Conservation (phyloP, 1,140 invertebrate species). For the Elymnias hypermnestra region DNA sequence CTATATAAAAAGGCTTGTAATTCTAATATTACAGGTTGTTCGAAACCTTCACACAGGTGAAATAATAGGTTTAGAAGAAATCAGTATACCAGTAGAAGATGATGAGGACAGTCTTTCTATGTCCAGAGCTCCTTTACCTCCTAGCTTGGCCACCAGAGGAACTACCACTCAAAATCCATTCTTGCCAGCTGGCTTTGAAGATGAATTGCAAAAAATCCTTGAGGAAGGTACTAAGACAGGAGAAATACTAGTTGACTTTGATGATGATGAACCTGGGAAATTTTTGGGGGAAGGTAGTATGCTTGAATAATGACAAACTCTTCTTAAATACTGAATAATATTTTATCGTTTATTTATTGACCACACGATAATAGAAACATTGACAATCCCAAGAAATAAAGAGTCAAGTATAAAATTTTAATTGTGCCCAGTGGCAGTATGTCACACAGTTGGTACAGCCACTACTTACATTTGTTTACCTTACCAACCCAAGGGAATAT, state of each 20-base stretch:
- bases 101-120: slow-evolving; percentile 65
- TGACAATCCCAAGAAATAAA: too few species aligned
- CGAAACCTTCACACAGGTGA: slow-evolving; percentile 44
- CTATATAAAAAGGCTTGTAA: too few species aligned
- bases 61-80: slow-evolving; percentile 60
- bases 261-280: slow-evolving; percentile 53
- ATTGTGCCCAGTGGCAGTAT: too few species aligned
- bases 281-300: slow-evolving; percentile 74
- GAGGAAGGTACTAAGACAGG: slow-evolving; percentile 33
- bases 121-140: slow-evolving; percentile 65
- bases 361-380: too few species aligned
- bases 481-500: too few species aligned
- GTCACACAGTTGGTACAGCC: too few species aligned
- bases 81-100: slow-evolving; percentile 52
- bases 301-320: too few species aligned
- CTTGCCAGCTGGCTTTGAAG: slow-evolving; percentile 68
- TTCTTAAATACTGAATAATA: too few species aligned
- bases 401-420: too few species aligned
- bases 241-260: slow-evolving; percentile 44
- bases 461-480: too few species aligned
- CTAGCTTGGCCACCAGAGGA: slow-evolving; percentile 58
- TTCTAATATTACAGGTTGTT: too few species aligned
- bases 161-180: slow-evolving; percentile 64
- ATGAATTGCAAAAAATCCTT: slow-evolving; percentile 55
- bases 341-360: too few species aligned